Conservation (phyloP, 2,888 invertebrate species). For the Acleris cristana region DNA sequence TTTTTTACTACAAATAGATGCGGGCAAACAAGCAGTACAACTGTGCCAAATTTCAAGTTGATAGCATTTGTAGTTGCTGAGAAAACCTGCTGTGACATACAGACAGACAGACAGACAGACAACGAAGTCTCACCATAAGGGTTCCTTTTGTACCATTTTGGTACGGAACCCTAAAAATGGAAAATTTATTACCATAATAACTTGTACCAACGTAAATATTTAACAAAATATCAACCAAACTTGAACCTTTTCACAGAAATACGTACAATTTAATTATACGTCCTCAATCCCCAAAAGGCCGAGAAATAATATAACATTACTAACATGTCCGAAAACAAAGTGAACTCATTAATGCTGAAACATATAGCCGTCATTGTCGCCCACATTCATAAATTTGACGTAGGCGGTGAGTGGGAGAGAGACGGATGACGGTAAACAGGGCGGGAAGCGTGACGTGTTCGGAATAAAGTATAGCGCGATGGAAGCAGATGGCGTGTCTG, state of each 20-base stretch:
- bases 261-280: slow-evolving; percentile 34
- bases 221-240: too few species aligned
- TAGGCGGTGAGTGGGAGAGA: slow-evolving; percentile 29
- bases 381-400: slow-evolving; percentile 49
- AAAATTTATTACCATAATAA: too few species aligned
- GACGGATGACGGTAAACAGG: slow-evolving; percentile 25
- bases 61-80: too few species aligned
- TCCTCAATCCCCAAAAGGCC: slow-evolving; percentile 15
- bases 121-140: too few species aligned
- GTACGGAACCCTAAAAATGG: too few species aligned
- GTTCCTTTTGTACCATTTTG: too few species aligned
- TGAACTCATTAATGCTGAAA: slow-evolving; percentile 46
- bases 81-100: too few species aligned
- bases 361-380: slow-evolving; percentile 47
- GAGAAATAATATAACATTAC: slow-evolving; percentile 38
- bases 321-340: slow-evolving; percentile 40
- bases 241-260: slow-evolving; percentile 20
- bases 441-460: slow-evolving; percentile 54
- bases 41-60: too few species aligned
- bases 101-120: too few species aligned
- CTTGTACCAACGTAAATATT: too few species aligned
- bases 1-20: too few species aligned
- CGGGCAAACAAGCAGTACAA: too few species aligned
- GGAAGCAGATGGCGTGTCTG: slow-evolving; percentile 48
- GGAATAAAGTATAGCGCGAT: slow-evolving; percentile 60